Percentiles rank a stretch among this genome's conserved stretches.
Conservation (phyloP, 92 coral and sea anemone species). For the Paragorgia papillata region DNA sequence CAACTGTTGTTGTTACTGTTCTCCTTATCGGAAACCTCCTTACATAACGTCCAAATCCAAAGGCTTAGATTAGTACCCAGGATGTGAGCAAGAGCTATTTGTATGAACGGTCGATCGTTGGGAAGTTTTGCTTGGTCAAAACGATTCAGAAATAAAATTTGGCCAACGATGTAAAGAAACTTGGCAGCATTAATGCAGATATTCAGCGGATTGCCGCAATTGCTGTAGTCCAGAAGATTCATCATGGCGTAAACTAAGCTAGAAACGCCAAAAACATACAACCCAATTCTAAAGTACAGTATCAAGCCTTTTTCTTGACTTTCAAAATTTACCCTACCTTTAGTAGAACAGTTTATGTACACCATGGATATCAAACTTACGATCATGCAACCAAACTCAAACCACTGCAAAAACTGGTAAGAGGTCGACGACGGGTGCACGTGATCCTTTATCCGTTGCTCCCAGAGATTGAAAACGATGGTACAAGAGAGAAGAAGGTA, state of each 20-base stretch:
- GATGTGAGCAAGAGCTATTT: slow-evolving; percentile 28
- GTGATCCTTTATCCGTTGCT: background rate
- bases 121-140: slow-evolving; percentile 27
- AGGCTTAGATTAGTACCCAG: slow-evolving; percentile 25
- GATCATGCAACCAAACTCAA: background rate
- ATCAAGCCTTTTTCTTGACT: background rate
- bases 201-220: background rate
- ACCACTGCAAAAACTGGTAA: slow-evolving; percentile 4
- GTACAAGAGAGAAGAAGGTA: slow-evolving; percentile 14
- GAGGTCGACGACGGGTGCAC: background rate
- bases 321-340: background rate
- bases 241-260: slow-evolving; percentile 22
- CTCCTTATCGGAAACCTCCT: background rate
- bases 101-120: background rate
- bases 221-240: background rate
- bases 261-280: slow-evolving; percentile 31
- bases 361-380: background rate
- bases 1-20: background rate
- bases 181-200: background rate
- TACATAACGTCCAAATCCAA: slow-evolving; percentile 36
- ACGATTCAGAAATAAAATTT: slow-evolving; percentile 23
- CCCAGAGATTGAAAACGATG: slow-evolving; percentile 28
- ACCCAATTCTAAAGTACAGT: slow-evolving; percentile 19
- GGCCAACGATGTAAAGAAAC: slow-evolving; percentile 3
- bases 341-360: background rate